Conservation (phyloP, 2,113 vertebrate species). For the Larimichthys polyactis region DNA sequence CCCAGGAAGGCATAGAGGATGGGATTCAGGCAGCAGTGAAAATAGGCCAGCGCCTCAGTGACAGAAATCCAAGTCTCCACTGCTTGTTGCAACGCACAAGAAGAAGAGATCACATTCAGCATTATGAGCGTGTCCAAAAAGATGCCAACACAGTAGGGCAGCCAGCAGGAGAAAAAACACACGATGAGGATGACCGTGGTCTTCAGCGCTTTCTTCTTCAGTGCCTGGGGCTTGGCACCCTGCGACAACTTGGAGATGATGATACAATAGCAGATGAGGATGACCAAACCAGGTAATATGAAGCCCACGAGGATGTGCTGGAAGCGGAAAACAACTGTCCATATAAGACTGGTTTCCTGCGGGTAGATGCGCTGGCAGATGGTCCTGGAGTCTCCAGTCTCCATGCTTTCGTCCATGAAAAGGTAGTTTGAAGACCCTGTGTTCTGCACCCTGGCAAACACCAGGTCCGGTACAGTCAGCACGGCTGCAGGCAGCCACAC, state of each 20-base stretch:
- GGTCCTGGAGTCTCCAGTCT: constrained; percentile 59
- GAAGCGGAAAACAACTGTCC: constrained; percentile 91
- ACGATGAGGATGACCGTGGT: constrained; percentile 96
- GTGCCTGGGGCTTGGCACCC: constrained; percentile 90
- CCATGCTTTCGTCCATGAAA: constrained; percentile 8
- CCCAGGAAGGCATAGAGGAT: constrained; percentile 98
- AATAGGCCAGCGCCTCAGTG: constrained; percentile 94
- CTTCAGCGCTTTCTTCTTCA: constrained; percentile 96
- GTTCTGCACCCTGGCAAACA: constrained; percentile 86
- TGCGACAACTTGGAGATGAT: constrained; percentile 93
- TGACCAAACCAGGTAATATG: constrained; percentile 93
- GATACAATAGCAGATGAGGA: constrained; percentile 96
- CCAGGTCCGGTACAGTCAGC: constrained; percentile 92
- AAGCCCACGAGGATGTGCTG: constrained; percentile 96
- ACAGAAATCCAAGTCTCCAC: constrained; percentile 93
- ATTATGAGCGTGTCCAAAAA: constrained; percentile 91
- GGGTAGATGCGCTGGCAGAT: constrained; percentile 93
- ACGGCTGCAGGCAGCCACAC: constrained; percentile 95
- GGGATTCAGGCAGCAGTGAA: constrained; percentile 98
- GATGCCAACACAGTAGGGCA: constrained; percentile 93
- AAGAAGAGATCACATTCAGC: constrained; percentile 84
- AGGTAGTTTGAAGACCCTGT: constrained; percentile 30
- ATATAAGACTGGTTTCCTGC: constrained; percentile 60
- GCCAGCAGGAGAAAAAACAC: constrained; percentile 96
- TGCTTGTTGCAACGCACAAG: constrained; percentile 86